Evolutionary conservation across 2,888 invertebrate genomes (phyloP).

Genomic region (Acleris emargana): DNA sequence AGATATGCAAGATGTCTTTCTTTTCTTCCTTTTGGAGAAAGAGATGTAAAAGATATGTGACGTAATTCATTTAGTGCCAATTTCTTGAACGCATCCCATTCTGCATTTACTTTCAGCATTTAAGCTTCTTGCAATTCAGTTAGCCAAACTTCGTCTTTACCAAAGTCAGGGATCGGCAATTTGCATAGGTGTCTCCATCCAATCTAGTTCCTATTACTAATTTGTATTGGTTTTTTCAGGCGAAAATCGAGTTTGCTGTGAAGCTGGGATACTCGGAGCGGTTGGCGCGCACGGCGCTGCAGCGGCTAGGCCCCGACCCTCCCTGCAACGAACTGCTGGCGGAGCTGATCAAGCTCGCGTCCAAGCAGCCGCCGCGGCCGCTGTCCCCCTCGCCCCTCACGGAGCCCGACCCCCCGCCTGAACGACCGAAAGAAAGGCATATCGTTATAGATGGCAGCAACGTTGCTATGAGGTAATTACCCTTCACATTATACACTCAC

Average conservation of each 20-base stretch:
- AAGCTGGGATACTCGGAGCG: constrained; percentile 96
- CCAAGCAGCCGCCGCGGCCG: constrained; percentile 74
- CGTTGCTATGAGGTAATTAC: constrained; percentile 92
- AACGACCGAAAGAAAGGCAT: constrained; percentile 84
- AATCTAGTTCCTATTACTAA: background rate
- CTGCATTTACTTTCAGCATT: too few relatives aligned
- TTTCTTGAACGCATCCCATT: too few relatives aligned
- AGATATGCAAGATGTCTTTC: too few relatives aligned
- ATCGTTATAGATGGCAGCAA: constrained; percentile 97
- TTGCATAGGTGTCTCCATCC: too few relatives aligned
- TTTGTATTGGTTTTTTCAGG: constrained; percentile 65
- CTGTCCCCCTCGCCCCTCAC: constrained; percentile 62
- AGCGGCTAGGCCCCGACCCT: constrained; percentile 92
- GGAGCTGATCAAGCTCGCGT: constrained; percentile 93
- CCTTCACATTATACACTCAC: too few relatives aligned
- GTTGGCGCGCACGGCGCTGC: constrained; percentile 91
- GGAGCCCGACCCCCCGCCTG: constrained; percentile 65
- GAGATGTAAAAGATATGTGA: too few relatives aligned
- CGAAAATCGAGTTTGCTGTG: constrained; percentile 94
- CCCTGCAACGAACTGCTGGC: constrained; percentile 94
- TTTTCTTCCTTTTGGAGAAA: too few relatives aligned
- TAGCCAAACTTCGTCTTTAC: too few relatives aligned
- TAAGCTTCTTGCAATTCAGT: too few relatives aligned
- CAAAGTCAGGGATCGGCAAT: too few relatives aligned
- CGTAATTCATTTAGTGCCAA: too few relatives aligned